Conservation (phyloP, 2,797 vertebrate species). For the Neosalanx taihuensis region DNA sequence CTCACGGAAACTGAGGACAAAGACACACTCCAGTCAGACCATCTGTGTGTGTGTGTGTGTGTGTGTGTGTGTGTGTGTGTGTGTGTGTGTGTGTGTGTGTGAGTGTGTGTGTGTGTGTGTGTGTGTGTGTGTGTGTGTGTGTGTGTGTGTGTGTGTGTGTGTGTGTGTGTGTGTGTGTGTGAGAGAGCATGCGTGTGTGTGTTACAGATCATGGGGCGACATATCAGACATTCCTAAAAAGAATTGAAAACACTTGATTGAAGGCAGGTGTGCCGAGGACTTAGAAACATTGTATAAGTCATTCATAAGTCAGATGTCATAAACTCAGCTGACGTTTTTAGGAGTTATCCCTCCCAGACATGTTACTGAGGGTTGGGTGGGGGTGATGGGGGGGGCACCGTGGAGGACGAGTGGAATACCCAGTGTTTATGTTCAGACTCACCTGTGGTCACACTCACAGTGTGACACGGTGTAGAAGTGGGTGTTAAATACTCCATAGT, state of each 20-base stretch:
- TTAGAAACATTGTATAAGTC: not conserved
- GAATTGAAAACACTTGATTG: not conserved
- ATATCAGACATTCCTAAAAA: constrained; percentile 11
- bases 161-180: no score
- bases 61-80: not conserved
- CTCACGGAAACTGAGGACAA: constrained; percentile 74
- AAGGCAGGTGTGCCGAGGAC: not conserved
- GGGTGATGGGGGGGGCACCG: no score
- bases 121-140: no score
- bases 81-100: not conserved
- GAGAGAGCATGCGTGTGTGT: no score
- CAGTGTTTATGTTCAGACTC: constrained; percentile 26
- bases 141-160: no score
- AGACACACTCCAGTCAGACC: not conserved
- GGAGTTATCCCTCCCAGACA: constrained; percentile 18
- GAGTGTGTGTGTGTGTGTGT: no score
- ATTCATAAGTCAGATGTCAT: no score
- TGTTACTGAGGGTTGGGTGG: constrained; percentile 17
- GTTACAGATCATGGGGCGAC: not conserved
- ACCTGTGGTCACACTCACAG: constrained; percentile 85
- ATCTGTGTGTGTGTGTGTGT: no score
- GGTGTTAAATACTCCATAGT: constrained; percentile 82
- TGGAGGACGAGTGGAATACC: not conserved
- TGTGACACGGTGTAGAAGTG: constrained; percentile 84
- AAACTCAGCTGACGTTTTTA: not conserved